Evolutionary conservation across 2,113 vertebrate species (phyloP).

Genomic region (Rhinolophus sinicus): DNA sequence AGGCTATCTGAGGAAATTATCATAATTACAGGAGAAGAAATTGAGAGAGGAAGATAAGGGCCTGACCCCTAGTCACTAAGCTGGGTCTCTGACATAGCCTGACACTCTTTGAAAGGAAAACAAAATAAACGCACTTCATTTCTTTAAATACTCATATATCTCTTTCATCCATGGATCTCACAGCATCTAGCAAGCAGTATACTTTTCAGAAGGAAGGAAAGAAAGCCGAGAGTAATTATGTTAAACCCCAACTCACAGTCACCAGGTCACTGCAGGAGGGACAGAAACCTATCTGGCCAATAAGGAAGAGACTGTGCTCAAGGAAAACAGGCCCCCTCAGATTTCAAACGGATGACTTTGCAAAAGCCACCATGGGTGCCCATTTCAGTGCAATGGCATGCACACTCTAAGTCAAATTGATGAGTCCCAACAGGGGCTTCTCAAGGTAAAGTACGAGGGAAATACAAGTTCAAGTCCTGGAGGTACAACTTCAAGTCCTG

Average conservation of each 20-base stretch:
- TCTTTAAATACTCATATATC: background rate
- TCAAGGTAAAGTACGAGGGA: background rate
- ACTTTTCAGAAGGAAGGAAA: background rate
- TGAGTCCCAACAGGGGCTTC: no score
- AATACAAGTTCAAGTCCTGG: no score
- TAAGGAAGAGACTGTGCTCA: background rate
- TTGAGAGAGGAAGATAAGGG: background rate
- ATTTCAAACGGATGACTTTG: no score
- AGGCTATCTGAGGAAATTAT: background rate
- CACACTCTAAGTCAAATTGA: accelerated
- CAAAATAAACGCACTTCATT: background rate
- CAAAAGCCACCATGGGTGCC: accelerated
- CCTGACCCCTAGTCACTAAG: background rate
- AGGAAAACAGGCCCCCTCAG: background rate
- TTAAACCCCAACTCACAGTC: background rate
- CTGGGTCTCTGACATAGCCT: background rate
- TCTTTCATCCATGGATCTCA: background rate
- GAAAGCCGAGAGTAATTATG: background rate
- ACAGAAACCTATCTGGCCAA: background rate
- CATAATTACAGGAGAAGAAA: background rate
- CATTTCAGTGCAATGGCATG: accelerated
- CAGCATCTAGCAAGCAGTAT: background rate
- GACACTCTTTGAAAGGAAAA: background rate
- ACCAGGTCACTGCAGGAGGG: background rate
- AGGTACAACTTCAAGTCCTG: no score